Conservation (phyloP, 2,113 vertebrate genomes). For the Actinemys pallida region DNA sequence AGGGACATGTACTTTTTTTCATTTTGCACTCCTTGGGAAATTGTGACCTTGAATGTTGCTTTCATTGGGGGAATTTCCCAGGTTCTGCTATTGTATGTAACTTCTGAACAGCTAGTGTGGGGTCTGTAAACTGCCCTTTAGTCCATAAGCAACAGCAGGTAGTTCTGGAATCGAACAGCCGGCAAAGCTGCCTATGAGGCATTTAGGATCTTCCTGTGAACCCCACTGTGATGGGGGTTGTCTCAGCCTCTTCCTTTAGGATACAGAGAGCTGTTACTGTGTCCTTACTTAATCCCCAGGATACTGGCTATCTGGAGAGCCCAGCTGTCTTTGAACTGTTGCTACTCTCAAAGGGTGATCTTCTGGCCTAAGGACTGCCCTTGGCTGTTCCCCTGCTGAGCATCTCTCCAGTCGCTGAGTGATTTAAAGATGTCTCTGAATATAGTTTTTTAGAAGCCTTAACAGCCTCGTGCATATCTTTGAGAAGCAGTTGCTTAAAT, state of each 20-base stretch:
- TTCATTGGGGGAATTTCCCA: background rate
- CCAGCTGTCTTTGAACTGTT: background rate
- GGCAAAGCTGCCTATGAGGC: background rate
- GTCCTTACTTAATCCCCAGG: background rate
- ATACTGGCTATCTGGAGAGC: background rate
- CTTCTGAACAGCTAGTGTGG: background rate
- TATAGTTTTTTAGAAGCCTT: background rate
- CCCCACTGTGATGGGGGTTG: background rate
- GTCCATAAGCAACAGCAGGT: rapidly evolving
- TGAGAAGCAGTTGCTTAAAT: background rate
- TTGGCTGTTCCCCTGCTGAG: background rate
- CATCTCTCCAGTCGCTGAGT: background rate
- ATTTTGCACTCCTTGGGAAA: background rate
- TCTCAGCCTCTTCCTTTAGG: background rate
- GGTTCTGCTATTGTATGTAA: rapidly evolving
- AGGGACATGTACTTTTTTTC: background rate
- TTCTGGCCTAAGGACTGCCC: rapidly evolving
- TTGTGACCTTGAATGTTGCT: background rate
- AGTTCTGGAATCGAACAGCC: background rate
- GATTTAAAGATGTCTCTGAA: background rate
- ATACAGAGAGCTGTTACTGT: background rate
- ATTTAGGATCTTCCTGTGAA: rapidly evolving
- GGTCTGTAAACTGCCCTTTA: background rate
- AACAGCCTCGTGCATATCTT: background rate
- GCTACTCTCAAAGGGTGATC: background rate